Evolutionary conservation across 1,140 invertebrate species (phyloP).

Genomic region (Brachionus angularis): DNA sequence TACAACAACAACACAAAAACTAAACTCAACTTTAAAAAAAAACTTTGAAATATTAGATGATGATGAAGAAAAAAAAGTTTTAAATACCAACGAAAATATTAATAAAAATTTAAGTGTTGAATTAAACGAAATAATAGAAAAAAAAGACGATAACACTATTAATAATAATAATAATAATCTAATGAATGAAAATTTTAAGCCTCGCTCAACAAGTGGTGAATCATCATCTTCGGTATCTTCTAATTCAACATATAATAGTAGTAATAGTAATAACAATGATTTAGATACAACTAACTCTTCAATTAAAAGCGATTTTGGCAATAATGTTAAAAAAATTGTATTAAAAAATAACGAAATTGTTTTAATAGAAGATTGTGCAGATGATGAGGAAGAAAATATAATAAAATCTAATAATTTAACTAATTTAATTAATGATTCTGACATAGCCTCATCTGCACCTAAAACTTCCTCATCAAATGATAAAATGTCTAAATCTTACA

Average conservation of each 20-base stretch:
- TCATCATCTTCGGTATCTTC: neutral
- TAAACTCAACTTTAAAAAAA: neutral
- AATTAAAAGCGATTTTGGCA: neutral
- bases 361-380: constrained; percentile 19
- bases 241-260: neutral
- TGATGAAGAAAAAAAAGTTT: neutral
- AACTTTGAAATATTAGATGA: constrained; percentile 39
- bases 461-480: neutral
- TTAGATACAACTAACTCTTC: too few relatives aligned
- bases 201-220: neutral
- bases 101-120: too few relatives aligned
- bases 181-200: neutral
- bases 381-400: constrained; percentile 11
- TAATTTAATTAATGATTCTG: constrained; percentile 23
- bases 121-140: neutral
- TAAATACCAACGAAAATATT: constrained; percentile 1
- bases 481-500: constrained; percentile 25
- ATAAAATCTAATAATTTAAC: neutral
- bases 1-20: neutral
- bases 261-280: too few relatives aligned
- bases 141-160: neutral
- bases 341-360: constrained; percentile 29
- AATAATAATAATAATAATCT: too few relatives aligned
- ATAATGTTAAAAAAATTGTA: constrained; percentile 27
- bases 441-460: neutral